Conservation (phyloP, 1,140 invertebrate species). For the Drosophila guanche region DNA sequence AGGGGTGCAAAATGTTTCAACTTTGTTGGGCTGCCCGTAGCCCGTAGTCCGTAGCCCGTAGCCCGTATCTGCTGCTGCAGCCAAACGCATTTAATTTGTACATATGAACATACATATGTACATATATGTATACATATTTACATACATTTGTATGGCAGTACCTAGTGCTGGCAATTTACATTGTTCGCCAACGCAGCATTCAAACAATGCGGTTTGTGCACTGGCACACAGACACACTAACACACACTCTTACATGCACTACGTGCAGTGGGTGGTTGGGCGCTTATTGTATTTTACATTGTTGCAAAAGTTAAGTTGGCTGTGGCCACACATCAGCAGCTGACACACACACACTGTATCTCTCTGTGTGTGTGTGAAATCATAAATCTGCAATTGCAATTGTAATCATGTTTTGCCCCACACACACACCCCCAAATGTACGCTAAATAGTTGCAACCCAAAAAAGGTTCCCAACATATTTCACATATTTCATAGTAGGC, state of each 20-base stretch:
- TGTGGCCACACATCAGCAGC: constrained; percentile 68
- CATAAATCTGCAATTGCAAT: constrained; percentile 56
- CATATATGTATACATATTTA: too few species aligned
- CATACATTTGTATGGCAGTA: not conserved
- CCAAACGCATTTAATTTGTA: constrained; percentile 40
- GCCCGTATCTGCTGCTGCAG: constrained; percentile 27
- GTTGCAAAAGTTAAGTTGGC: constrained; percentile 75
- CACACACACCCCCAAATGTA: too few species aligned
- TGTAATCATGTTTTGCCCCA: constrained; percentile 46
- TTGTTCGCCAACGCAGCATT: constrained; percentile 40
- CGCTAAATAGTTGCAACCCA: constrained; percentile 25
- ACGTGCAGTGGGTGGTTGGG: constrained; percentile 13
- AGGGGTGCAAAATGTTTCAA: constrained; percentile 12
- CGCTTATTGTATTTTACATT: constrained; percentile 69
- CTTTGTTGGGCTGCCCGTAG: constrained; percentile 16
- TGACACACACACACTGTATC: constrained; percentile 17
- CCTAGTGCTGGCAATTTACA: constrained; percentile 33
- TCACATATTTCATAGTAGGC: constrained; percentile 14
- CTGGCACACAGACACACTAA: not conserved
- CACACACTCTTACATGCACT: too few species aligned
- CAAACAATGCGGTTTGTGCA: constrained; percentile 51
- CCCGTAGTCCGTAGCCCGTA: constrained; percentile 15
- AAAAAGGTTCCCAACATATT: not conserved
- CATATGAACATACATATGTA: constrained; percentile 23
- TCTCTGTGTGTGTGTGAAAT: constrained; percentile 22